Conservation (phyloP, 1,140 invertebrate genomes). For the Hesperophylax magnus region DNA sequence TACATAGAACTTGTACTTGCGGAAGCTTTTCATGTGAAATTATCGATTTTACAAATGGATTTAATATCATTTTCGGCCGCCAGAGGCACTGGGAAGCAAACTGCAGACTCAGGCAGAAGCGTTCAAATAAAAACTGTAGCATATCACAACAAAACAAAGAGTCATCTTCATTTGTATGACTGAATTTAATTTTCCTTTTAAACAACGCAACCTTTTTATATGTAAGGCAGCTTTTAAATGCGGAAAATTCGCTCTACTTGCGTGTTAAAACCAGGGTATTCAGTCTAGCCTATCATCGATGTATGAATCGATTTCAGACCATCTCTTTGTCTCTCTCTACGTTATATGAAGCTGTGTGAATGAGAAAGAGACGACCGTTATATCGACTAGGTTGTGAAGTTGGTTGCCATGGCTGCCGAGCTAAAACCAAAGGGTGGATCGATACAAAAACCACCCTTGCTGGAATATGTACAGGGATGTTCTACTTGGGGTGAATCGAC, state of each 20-base stretch:
- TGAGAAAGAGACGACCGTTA: slow-evolving; percentile 32
- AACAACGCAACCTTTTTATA: background rate
- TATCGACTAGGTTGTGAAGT: slow-evolving; percentile 44
- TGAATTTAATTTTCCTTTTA: background rate
- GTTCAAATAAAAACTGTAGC: background rate
- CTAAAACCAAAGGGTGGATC: slow-evolving; percentile 22
- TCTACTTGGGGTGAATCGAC: background rate
- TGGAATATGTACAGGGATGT: background rate
- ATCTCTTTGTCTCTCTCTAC: slow-evolving; percentile 39
- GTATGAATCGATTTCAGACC: slow-evolving; percentile 47
- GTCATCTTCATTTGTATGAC: too few species aligned
- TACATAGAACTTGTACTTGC: too few species aligned
- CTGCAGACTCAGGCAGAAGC: background rate
- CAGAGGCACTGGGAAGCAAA: background rate
- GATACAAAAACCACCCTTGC: background rate
- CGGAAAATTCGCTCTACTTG: background rate
- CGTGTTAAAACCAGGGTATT: background rate
- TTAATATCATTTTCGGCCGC: slow-evolving; percentile 19
- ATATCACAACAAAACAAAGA: background rate
- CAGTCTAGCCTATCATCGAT: slow-evolving; percentile 46
- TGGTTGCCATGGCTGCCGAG: slow-evolving; percentile 42
- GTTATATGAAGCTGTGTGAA: background rate
- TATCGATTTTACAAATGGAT: slow-evolving; percentile 39
- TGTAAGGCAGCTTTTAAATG: background rate
- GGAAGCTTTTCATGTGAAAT: background rate